Evolutionary conservation across 2,797 vertebrate species (phyloP).

Genomic region (Salarias fasciatus): DNA sequence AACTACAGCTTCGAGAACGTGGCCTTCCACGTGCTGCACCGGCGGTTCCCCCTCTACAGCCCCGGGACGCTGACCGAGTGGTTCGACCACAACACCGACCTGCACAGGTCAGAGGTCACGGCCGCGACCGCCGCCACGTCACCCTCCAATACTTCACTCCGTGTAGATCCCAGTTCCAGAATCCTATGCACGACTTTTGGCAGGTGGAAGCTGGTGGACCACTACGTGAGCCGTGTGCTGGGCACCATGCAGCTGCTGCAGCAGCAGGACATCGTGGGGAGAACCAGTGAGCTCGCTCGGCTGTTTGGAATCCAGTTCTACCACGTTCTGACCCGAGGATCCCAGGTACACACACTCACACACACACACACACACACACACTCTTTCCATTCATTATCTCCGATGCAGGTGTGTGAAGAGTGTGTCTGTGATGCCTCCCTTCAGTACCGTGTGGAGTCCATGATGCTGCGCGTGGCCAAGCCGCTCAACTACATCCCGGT

Average conservation of each 20-base stretch:
- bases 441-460: conserved; percentile 98
- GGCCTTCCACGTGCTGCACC: conserved; percentile 95
- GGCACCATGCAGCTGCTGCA: conserved; percentile 92
- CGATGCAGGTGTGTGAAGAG: too few species aligned
- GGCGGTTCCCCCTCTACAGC: conserved; percentile 88
- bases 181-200: too few species aligned
- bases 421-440: background rate
- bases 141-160: too few species aligned
- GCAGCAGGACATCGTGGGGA: conserved; percentile 92
- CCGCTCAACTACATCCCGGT: conserved; percentile 96
- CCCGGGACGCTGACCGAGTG: conserved; percentile 94
- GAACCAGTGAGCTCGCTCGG: conserved; percentile 96
- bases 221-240: conserved; percentile 90
- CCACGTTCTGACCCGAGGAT: conserved; percentile 95
- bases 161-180: too few species aligned
- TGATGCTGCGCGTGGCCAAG: conserved; percentile 98
- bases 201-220: conserved; percentile 98
- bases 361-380: too few species aligned
- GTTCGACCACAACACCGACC: conserved; percentile 93
- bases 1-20: conserved; percentile 98
- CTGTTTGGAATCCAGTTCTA: conserved; percentile 98
- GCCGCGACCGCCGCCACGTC: too few species aligned
- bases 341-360: conserved; percentile 84
- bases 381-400: too few species aligned
- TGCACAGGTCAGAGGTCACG: conserved; percentile 95